Conservation (phyloP, 2,888 invertebrate genomes). For the Altica lythri region DNA sequence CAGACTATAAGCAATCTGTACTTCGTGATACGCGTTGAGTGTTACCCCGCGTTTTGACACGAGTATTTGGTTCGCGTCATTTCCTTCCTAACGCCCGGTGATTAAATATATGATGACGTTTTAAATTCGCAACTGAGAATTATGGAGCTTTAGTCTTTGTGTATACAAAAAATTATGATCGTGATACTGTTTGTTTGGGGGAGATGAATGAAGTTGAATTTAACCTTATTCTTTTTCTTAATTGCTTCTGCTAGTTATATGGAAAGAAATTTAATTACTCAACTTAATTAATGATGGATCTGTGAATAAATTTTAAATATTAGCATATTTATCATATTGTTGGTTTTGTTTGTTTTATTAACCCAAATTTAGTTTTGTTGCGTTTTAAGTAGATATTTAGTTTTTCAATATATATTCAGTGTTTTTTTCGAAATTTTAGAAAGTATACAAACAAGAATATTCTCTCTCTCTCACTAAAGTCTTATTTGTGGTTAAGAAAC, state of each 20-base stretch:
- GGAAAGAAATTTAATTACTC: background rate
- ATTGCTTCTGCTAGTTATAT: background rate
- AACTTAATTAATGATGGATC: slow-evolving; percentile 1
- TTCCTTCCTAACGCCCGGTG: slow-evolving; percentile 27
- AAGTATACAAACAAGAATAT: too few species aligned
- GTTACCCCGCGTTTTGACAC: slow-evolving; percentile 23
- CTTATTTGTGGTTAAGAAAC: too few species aligned
- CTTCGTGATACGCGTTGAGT: slow-evolving; percentile 3
- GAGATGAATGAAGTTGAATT: slow-evolving; percentile 10
- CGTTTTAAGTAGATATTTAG: too few species aligned
- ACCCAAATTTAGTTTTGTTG: too few species aligned
- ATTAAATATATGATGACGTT: slow-evolving; percentile 29
- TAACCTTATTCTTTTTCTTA: slow-evolving; percentile 4
- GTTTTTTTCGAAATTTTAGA: too few species aligned
- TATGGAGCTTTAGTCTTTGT: slow-evolving; percentile 16
- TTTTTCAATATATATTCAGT: too few species aligned
- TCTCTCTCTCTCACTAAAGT: too few species aligned
- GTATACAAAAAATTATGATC: slow-evolving; percentile 12
- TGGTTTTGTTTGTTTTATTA: too few species aligned
- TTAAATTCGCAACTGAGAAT: slow-evolving; percentile 27
- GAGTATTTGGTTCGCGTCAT: slow-evolving; percentile 28
- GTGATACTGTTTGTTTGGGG: slow-evolving; percentile 11
- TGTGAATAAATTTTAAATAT: background rate
- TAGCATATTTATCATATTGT: too few species aligned
- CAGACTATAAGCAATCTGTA: background rate